These are phyloP conservation scores for Temnothorax longispinosus DNA, from an alignment of 1,140 invertebrate species.

Conservation along the genomic window DNA sequence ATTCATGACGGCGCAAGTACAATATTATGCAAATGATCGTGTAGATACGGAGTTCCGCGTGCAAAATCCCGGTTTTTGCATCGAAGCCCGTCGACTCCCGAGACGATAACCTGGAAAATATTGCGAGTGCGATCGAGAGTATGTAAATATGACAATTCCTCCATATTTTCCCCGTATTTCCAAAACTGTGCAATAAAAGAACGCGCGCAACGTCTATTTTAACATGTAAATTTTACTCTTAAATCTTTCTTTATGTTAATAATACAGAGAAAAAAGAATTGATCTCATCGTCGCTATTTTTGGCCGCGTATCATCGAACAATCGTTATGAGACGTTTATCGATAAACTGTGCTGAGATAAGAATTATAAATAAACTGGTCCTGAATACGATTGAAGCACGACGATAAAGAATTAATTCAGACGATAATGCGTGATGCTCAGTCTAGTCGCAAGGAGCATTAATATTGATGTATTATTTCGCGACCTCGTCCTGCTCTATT, in stretches of 20 bases:
- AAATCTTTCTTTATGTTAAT: not conserved
- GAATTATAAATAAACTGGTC: not conserved
- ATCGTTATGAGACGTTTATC: slow-evolving; percentile 15
- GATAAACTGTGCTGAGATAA: not conserved
- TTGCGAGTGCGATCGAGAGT: slow-evolving; percentile 2
- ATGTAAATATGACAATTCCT: slow-evolving; percentile 34
- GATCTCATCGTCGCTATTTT: not conserved
- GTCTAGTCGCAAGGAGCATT: slow-evolving; percentile 3
- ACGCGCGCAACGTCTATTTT: not conserved
- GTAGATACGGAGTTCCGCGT: not conserved
- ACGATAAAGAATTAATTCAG: slow-evolving; percentile 23
- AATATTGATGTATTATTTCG: slow-evolving; percentile 48
- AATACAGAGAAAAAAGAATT: not conserved
- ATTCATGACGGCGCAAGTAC: slow-evolving; percentile 49
- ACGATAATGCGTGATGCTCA: not conserved
- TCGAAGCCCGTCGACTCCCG: not conserved
- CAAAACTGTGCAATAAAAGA: slow-evolving; percentile 13
- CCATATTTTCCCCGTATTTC: not conserved
- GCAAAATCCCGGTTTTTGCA: slow-evolving; percentile 22
- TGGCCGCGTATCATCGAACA: not conserved
- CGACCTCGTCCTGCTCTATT: not conserved
- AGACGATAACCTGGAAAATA: slow-evolving; percentile 46
- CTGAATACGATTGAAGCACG: not conserved
- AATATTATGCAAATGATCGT: slow-evolving; percentile 47
- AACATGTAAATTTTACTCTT: not conserved